A percentile compares a stretch with the other conserved stretches of the same genome.
phyloP scores from a whole-genome alignment of 2,888 invertebrate genomes.

The Petrolisthes cinctipes region DNA sequence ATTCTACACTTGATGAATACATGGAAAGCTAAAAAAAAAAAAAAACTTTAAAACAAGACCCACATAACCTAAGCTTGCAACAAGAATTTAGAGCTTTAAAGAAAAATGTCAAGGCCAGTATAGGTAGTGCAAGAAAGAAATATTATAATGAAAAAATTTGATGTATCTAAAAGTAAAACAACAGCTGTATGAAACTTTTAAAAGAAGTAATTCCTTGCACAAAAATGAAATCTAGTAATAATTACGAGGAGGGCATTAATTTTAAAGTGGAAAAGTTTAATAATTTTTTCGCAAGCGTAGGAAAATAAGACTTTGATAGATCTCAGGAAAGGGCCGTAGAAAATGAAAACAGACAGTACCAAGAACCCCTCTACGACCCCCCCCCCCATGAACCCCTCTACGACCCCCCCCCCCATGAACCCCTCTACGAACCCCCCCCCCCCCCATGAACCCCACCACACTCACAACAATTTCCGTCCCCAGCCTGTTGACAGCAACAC shows the following conservation, averaged over 20 bases:
- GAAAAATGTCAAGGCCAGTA: conserved; percentile 6
- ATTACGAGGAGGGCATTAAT: background rate
- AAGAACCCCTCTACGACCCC: background rate
- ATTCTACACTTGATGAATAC: too few species aligned
- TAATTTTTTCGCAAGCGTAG: background rate
- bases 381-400: too few species aligned
- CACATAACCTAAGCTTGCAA: background rate
- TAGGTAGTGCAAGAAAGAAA: background rate
- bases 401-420: too few species aligned
- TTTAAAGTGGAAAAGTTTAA: background rate
- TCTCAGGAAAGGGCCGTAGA: background rate
- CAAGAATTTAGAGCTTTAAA: background rate
- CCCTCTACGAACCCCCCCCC: too few species aligned
- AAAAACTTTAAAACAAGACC: conserved; percentile 2
- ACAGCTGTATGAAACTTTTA: conserved; percentile 9
- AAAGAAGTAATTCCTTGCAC: background rate
- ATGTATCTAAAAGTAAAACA: background rate
- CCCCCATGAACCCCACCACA: background rate
- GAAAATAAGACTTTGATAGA: background rate
- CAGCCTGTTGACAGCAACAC: background rate
- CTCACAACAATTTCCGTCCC: background rate
- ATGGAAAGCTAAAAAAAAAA: background rate
- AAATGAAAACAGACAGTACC: background rate
- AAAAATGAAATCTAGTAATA: background rate
- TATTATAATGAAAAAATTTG: background rate